A percentile compares a stretch with the other conserved stretches of the same genome.
Conservation (phyloP, 2,888 invertebrate species). For the Drosophila tanythrix region DNA sequence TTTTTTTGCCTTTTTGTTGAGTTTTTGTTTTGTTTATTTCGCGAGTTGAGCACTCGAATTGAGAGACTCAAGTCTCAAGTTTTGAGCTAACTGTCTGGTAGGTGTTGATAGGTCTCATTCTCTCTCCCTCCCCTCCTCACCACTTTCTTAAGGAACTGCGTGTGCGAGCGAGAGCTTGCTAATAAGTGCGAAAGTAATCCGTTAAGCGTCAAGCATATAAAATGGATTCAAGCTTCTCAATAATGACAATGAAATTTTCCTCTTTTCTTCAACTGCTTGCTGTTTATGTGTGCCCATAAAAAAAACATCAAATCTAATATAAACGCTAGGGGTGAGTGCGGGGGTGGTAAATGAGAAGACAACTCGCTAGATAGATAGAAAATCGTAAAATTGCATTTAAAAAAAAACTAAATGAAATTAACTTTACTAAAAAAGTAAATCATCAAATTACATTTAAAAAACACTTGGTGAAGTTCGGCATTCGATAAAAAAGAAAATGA, state of each 20-base stretch:
- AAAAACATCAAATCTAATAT: not conserved
- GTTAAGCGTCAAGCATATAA: conserved; percentile 16
- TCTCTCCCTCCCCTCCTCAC: not conserved
- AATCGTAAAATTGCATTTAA: not conserved
- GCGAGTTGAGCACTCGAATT: not conserved
- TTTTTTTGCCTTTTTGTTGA: not conserved
- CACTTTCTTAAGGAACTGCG: not conserved
- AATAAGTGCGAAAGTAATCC: conserved; percentile 42
- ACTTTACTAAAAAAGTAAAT: not conserved
- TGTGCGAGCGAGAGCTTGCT: conserved; percentile 23
- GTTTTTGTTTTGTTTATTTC: conserved; percentile 3
- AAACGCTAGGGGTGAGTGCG: not conserved
- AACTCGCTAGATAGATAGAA: not conserved
- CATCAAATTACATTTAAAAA: not conserved
- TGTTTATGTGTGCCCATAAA: not conserved
- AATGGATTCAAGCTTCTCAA: conserved; percentile 17
- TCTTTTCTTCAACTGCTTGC: not conserved
- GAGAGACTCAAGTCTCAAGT: not conserved
- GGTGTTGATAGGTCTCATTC: conserved; percentile 1
- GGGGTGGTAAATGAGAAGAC: not conserved
- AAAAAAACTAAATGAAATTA: not conserved
- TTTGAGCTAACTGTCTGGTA: conserved; percentile 17
- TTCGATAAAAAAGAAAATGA: too few species aligned
- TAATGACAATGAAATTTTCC: conserved; percentile 18
- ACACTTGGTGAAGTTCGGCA: not conserved